These are phyloP conservation scores for Aspiorhynchus laticeps DNA, from an alignment of 2,113 vertebrate species.

Conservation along the genomic window DNA sequence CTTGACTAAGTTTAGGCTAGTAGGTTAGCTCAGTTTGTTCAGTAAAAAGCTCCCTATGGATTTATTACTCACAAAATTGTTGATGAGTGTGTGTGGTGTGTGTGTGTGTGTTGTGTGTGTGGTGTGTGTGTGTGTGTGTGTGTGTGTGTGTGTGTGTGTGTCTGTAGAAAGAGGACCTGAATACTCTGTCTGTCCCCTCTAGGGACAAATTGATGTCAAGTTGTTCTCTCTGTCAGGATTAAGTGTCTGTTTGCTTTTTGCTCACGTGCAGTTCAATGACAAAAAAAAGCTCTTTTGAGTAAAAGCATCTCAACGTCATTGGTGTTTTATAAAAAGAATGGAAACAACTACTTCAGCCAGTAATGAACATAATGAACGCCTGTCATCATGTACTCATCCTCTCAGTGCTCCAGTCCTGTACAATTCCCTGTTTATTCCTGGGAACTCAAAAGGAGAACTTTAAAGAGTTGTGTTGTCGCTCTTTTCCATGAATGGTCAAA, in stretches of 20 bases:
- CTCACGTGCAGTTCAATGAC: conserved; percentile 80
- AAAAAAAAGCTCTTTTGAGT: conserved; percentile 75
- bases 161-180: conserved; percentile 2
- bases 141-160: background rate
- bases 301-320: conserved; percentile 49
- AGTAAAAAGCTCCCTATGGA: too few species aligned
- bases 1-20: too few species aligned
- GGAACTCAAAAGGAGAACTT: background rate
- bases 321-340: background rate
- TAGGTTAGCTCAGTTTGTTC: too few species aligned
- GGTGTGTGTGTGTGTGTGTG: background rate
- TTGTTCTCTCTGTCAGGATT: conserved; percentile 90
- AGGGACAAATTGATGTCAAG: conserved; percentile 88
- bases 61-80: too few species aligned
- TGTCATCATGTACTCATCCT: conserved; percentile 3
- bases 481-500: background rate
- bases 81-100: too few species aligned
- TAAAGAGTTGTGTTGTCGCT: background rate
- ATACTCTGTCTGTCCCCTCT: conserved; percentile 74
- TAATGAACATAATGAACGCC: background rate
- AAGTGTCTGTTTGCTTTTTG: conserved; percentile 87
- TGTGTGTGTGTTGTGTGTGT: background rate
- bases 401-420: background rate
- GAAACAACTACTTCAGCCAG: background rate
- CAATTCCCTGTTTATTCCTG: background rate